These are phyloP conservation scores for Myotis lucifugus DNA, from an alignment of 2,113 vertebrate genomes.

Conservation along the genomic window DNA sequence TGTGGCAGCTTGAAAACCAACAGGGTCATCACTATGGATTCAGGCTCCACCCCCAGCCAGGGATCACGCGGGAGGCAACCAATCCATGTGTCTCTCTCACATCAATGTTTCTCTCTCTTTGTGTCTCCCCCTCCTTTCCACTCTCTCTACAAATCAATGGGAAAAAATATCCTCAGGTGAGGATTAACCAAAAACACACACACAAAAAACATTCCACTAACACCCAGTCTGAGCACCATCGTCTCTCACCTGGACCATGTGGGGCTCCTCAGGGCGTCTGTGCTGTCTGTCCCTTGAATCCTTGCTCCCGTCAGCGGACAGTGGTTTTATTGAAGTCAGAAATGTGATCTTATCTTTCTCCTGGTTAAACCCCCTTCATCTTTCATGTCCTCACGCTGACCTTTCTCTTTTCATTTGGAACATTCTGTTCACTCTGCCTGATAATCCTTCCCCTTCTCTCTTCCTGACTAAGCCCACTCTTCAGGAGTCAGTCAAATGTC, in stretches of 20 bases:
- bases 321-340: not conserved
- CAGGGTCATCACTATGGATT: too few relatives aligned
- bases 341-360: not conserved
- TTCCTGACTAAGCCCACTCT: not conserved
- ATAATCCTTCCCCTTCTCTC: not conserved
- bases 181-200: too few relatives aligned
- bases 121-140: not conserved
- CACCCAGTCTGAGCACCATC: not conserved
- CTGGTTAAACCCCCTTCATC: not conserved
- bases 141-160: not conserved
- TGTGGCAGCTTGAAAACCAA: not conserved
- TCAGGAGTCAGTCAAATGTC: not conserved
- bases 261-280: not conserved
- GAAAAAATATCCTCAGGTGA: too few relatives aligned
- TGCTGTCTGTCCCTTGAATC: not conserved
- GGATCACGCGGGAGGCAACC: too few relatives aligned
- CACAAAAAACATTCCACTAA: not conserved
- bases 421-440: not conserved
- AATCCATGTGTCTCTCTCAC: not conserved
- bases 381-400: fast-evolving
- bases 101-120: not conserved
- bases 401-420: not conserved
- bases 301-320: fast-evolving
- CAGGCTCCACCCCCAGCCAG: too few relatives aligned
- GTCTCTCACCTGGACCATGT: fast-evolving